Evolutionary conservation across 2,888 invertebrate species (phyloP).

Genomic region (Heliconius hortense): DNA sequence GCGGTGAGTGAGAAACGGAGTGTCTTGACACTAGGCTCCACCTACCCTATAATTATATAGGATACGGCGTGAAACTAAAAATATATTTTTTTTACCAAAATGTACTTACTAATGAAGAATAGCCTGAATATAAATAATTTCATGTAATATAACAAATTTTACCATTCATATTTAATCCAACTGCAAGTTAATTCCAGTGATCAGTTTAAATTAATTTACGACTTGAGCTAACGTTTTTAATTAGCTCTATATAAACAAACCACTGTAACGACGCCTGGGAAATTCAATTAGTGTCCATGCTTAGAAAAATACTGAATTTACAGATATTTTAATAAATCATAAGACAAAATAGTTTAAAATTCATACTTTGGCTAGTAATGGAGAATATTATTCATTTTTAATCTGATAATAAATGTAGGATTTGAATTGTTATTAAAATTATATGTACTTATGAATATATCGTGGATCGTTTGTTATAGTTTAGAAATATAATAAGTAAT

Average conservation of each 20-base stretch:
- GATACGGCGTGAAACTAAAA: too few relatives aligned
- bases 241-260: conserved; percentile 43
- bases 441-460: neutral
- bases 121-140: too few relatives aligned
- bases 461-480: too few relatives aligned
- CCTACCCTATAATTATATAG: too few relatives aligned
- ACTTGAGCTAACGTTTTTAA: conserved; percentile 42
- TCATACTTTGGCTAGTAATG: neutral
- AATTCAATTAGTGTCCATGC: conserved; percentile 42
- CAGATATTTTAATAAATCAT: neutral
- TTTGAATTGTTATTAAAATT: neutral
- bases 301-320: conserved; percentile 27
- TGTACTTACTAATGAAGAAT: too few relatives aligned
- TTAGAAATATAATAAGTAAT: too few relatives aligned
- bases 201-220: conserved; percentile 46
- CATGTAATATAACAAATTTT: neutral
- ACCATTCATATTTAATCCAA: conserved; percentile 37
- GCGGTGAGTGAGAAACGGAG: too few relatives aligned
- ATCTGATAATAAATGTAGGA: neutral
- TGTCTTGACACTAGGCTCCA: too few relatives aligned
- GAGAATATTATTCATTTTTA: neutral
- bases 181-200: conserved; percentile 40
- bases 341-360: neutral
- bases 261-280: conserved; percentile 42
- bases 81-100: too few relatives aligned